Evolutionary conservation across 2,888 invertebrate genomes (phyloP).

Genomic region (Athripsodes cinereus): DNA sequence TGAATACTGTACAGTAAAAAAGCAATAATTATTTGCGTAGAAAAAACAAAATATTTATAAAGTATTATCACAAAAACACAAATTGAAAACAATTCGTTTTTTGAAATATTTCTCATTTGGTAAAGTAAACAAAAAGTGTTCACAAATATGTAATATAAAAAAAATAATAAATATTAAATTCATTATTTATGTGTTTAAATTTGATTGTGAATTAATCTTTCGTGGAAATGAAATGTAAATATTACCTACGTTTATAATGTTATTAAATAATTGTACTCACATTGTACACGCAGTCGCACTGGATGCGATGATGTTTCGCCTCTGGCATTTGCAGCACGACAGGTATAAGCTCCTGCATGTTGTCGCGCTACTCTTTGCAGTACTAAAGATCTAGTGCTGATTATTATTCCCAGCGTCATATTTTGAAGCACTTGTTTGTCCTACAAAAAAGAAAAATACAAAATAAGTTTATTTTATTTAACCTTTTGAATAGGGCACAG

Average conservation of each 20-base stretch:
- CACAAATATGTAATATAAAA: no score
- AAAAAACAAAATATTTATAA: no score
- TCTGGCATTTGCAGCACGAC: conserved; percentile 73
- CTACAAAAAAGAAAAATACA: conserved; percentile 40
- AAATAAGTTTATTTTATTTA: neutral
- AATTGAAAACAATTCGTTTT: no score
- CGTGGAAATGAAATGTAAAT: neutral
- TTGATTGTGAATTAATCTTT: neutral
- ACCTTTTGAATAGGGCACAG: no score
- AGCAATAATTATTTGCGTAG: no score
- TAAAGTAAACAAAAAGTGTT: no score
- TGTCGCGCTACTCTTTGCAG: conserved; percentile 77
- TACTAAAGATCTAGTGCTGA: conserved; percentile 83
- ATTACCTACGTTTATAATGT: neutral
- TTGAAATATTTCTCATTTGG: no score
- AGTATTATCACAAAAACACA: no score
- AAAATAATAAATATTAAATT: no score
- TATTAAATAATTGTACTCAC: no score
- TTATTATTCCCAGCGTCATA: conserved; percentile 75
- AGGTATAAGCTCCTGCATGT: conserved; percentile 80
- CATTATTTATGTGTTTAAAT: no score
- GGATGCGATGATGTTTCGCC: conserved; percentile 76
- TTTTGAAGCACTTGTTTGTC: conserved; percentile 73
- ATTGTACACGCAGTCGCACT: conserved; percentile 73
- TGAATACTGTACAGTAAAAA: no score